Evolutionary conservation across 2,797 vertebrate genomes (phyloP).

Genomic region (Linurgus olivaceus): DNA sequence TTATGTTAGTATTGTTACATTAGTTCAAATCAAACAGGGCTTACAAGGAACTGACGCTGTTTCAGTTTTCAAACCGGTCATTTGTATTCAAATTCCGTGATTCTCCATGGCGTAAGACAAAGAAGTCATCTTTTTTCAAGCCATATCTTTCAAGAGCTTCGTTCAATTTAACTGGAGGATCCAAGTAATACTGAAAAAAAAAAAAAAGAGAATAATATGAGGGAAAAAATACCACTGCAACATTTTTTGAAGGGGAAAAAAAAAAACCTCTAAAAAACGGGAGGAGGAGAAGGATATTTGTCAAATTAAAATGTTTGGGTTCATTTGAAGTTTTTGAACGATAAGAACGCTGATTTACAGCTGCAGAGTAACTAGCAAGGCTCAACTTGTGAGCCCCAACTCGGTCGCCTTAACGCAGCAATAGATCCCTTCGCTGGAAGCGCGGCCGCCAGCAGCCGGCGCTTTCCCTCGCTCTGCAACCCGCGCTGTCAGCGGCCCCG

Average conservation of each 20-base stretch:
- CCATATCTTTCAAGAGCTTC: conserved; percentile 86
- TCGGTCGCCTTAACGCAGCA: rapidly evolving
- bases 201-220: conserved; percentile 11
- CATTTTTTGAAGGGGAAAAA: not conserved
- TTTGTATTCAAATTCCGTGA: conserved; percentile 80
- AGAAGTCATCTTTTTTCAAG: conserved; percentile 86
- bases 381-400: not conserved
- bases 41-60: not conserved
- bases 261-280: not conserved
- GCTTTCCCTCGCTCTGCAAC: not conserved
- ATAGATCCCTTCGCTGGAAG: not conserved
- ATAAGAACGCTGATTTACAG: not conserved
- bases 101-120: conserved; percentile 90
- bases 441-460: not conserved
- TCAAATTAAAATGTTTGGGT: not conserved
- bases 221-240: not conserved
- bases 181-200: conserved; percentile 86
- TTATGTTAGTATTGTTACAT: not conserved
- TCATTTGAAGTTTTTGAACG: not conserved
- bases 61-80: conserved; percentile 72
- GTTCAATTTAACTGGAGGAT: conserved; percentile 85
- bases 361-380: not conserved
- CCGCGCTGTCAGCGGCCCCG: too few relatives aligned
- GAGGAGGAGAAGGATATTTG: not conserved
- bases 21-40: not conserved